Evolutionary conservation across 2,113 vertebrate genomes (phyloP), one percentile per base, ranked within the genome.

Genomic region (Nothoprocta perdicaria): DNA sequence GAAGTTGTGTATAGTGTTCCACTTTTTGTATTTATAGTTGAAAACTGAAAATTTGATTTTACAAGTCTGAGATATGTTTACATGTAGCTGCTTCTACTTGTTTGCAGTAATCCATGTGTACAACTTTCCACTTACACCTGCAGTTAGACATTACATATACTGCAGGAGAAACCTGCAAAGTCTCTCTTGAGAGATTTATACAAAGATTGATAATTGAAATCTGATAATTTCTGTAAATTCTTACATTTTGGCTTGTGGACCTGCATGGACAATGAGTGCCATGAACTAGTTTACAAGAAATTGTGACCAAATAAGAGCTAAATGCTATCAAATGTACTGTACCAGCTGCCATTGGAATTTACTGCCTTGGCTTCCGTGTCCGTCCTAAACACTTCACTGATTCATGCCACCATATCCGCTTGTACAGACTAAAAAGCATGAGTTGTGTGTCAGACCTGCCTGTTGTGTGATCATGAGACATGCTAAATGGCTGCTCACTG

Each of bases 1-100:
- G 99, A 98, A 99, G 98, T 99, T 99, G 98, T 99, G 97, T 99
- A 99, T 99, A 99, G 98, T 95, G 98, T 97, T 98, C 98, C 97
- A 97, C 96, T 97, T 98, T 98, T 98, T 98, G 98, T 99, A 99
- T 99, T 99, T 99, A 99, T 99, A 98, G 98, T 98, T 98, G 98
- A 98, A 97, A 98, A 98, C 76, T 85, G 86, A 97, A 97, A 95
- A 95, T 96, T 96, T 96, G 88, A 87, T 97, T 97, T 98, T 95
- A 95, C 96, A 97, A 95, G 75, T 96, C 97, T 96, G 96, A 97
- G 81, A 97, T 97, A 97, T 97, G 98, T 97, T 98, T 98, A 98
- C 97, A 97, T 96, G 86, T 97, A 97, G 97, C 98, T 98, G 98
- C 98, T 98, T 98, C 98, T 96, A 94, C 96, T 97, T 95, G 96